Evolutionary conservation across 2,888 invertebrate species (phyloP).

Genomic region (Xestoiulus laeticollis): DNA sequence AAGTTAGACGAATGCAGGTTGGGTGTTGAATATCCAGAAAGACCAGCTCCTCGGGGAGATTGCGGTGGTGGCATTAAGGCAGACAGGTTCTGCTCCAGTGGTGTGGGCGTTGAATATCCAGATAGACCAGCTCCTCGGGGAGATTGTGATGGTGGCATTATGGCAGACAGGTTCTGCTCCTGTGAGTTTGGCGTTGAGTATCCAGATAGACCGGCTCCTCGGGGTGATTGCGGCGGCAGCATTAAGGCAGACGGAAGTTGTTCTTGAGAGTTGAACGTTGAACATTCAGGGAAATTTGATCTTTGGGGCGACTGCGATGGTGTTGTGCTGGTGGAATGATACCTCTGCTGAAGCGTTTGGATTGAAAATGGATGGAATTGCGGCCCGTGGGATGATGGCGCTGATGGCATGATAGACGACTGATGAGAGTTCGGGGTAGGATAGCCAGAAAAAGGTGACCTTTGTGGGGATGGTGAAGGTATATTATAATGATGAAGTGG

Average conservation of each 20-base stretch:
- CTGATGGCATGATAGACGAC: not conserved
- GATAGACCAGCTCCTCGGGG: not conserved
- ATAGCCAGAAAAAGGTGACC: not conserved
- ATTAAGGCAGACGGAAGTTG: not conserved
- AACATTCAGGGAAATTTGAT: not conserved
- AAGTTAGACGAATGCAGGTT: not conserved
- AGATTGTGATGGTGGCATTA: not conserved
- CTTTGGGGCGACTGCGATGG: not conserved
- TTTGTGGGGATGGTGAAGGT: not conserved
- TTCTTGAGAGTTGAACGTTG: not conserved
- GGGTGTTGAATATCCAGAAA: not conserved
- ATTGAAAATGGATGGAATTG: not conserved
- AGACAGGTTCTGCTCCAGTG: not conserved
- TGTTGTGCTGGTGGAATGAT: not conserved
- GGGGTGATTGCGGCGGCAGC: not conserved
- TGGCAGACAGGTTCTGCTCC: too few relatives aligned
- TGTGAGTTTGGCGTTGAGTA: not conserved
- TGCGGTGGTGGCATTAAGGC: not conserved
- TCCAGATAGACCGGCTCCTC: not conserved
- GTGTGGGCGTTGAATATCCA: not conserved
- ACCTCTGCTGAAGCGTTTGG: not conserved
- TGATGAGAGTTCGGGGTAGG: not conserved
- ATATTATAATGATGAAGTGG: not conserved
- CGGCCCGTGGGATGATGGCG: not conserved
- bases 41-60: not conserved